These are phyloP conservation scores for Dipodomys spectabilis DNA, from an alignment of 2,113 vertebrate species.

Conservation along the genomic window DNA sequence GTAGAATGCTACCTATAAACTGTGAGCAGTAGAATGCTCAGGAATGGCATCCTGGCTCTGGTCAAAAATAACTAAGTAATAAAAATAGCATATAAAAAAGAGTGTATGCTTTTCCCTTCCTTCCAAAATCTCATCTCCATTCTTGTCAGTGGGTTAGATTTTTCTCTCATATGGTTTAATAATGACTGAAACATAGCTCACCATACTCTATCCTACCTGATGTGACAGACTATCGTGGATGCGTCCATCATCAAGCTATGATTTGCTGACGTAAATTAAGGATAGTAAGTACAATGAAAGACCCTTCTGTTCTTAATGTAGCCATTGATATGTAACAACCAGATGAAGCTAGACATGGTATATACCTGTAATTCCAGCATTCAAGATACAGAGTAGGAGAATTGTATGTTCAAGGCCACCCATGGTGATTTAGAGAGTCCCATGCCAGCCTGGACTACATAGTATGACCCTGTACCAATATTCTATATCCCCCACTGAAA, in stretches of 20 bases:
- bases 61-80: no score
- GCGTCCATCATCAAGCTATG: background rate
- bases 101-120: no score
- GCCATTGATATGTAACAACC: background rate
- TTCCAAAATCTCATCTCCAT: background rate
- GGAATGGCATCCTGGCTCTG: no score
- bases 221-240: background rate
- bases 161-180: background rate
- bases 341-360: background rate
- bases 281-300: background rate
- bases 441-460: background rate
- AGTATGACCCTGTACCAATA: background rate
- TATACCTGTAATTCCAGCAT: background rate
- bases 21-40: no score
- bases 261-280: background rate
- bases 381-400: background rate
- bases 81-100: no score
- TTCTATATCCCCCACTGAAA: no score
- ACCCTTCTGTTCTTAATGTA: background rate
- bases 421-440: background rate
- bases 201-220: background rate
- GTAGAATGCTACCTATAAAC: no score
- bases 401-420: background rate
- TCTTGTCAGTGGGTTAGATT: background rate
- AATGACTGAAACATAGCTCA: background rate